A percentile compares a stretch with the other conserved stretches of the same genome.
Conservation (phyloP, 2,888 invertebrate species). For the Choreutis nemorana region DNA sequence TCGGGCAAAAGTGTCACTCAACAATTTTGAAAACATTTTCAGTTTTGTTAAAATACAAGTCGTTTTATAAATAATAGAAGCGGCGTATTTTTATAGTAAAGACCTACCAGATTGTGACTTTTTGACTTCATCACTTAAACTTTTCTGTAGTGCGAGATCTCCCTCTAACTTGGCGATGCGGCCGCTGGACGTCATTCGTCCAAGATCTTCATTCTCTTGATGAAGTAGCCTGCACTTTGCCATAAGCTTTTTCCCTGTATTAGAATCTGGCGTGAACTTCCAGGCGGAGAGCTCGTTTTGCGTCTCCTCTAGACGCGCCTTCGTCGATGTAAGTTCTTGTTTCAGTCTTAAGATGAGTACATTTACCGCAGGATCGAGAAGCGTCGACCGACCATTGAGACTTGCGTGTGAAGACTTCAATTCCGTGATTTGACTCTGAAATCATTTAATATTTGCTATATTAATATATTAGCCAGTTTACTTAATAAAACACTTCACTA, state of each 20-base stretch:
- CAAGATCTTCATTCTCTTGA: slow-evolving; percentile 97
- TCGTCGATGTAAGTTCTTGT: slow-evolving; percentile 87
- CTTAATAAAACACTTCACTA: too few relatives aligned
- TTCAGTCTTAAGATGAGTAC: slow-evolving; percentile 89
- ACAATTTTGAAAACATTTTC: too few relatives aligned
- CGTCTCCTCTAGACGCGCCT: slow-evolving; percentile 93
- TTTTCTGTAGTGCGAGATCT: slow-evolving; percentile 93
- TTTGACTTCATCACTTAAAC: slow-evolving; percentile 95
- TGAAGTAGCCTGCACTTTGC: slow-evolving; percentile 94
- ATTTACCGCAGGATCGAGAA: slow-evolving; percentile 96
- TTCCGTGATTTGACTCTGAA: slow-evolving; percentile 92
- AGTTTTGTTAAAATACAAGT: slow-evolving; percentile 2
- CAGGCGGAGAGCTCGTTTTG: slow-evolving; percentile 98
- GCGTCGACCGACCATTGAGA: slow-evolving; percentile 72
- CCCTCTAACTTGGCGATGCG: slow-evolving; percentile 94
- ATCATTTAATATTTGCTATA: too few relatives aligned
- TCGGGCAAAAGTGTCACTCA: too few relatives aligned
- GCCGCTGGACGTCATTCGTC: slow-evolving; percentile 94
- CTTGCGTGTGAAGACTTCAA: slow-evolving; percentile 90
- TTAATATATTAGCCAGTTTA: too few relatives aligned
- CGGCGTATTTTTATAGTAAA: neutral
- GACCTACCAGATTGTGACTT: slow-evolving; percentile 89
- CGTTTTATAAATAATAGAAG: slow-evolving; percentile 5
- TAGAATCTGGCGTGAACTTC: slow-evolving; percentile 99
- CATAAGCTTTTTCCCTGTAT: slow-evolving; percentile 97